A percentile compares a stretch with the other conserved stretches of the same genome.
Conservation (phyloP, 2,797 vertebrate species). For the Glyptemys insculpta region DNA sequence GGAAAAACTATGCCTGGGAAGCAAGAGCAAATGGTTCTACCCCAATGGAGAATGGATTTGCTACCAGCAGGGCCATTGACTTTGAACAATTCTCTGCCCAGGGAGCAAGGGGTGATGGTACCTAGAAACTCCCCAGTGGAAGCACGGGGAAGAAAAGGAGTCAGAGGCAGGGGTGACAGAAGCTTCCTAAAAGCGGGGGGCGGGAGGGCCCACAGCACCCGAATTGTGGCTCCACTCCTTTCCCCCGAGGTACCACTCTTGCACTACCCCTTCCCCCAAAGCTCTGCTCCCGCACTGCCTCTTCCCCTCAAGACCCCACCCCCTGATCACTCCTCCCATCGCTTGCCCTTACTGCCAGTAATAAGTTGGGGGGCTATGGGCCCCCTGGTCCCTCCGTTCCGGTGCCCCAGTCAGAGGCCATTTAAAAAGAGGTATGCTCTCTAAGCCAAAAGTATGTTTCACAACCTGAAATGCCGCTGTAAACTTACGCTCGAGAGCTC, state of each 20-base stretch:
- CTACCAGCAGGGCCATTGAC: neutral
- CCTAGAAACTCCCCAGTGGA: neutral
- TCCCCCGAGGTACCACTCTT: no score
- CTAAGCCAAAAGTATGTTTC: neutral
- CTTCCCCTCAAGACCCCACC: no score
- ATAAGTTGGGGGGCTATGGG: no score
- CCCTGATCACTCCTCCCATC: no score
- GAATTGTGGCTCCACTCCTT: no score
- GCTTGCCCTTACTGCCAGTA: no score
- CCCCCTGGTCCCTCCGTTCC: no score
- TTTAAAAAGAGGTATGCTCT: neutral
- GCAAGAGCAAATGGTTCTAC: neutral
- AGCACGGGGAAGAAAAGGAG: neutral
- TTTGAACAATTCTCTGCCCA: neutral
- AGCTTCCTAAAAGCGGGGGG: no score
- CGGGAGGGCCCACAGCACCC: no score
- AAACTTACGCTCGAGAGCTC: no score
- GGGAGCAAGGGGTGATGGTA: neutral
- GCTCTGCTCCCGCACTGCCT: no score
- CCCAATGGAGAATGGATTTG: neutral
- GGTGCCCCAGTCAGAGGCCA: rapidly evolving
- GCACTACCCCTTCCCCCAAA: no score
- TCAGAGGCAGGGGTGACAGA: rapidly evolving
- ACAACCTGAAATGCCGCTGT: neutral
- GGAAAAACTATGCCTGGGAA: neutral